These are phyloP conservation scores for Drosophila simulans DNA, from an alignment of 1,140 invertebrate species.

Conservation along the genomic window DNA sequence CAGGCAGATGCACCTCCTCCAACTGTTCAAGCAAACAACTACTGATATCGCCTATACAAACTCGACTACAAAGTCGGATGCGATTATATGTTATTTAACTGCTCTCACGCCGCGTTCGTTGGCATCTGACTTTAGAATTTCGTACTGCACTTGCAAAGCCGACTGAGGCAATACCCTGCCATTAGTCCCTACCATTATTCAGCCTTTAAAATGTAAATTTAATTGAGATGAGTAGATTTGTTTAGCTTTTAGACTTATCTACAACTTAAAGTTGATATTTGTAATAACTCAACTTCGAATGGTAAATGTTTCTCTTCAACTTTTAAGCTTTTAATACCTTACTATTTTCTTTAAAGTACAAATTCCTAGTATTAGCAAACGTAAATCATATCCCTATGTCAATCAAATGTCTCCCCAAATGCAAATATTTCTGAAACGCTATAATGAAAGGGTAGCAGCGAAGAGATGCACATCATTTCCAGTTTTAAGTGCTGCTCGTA, in stretches of 20 bases:
- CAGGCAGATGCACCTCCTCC: slow-evolving; percentile 14
- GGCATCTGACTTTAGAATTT: slow-evolving; percentile 31
- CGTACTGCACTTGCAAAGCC: not conserved
- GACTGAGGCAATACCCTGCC: not conserved
- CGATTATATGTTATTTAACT: slow-evolving; percentile 36
- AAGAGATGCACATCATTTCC: slow-evolving; percentile 18
- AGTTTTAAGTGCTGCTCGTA: slow-evolving; percentile 35
- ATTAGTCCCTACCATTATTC: not conserved
- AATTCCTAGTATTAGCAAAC: not conserved
- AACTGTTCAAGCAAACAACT: slow-evolving; percentile 47
- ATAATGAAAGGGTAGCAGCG: slow-evolving; percentile 17
- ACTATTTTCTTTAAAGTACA: no score
- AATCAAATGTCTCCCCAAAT: not conserved
- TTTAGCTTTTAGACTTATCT: no score
- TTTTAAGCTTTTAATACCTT: no score
- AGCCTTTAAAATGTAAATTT: no score
- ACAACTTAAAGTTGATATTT: no score
- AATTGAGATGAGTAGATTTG: no score
- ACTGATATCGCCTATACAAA: slow-evolving; percentile 7
- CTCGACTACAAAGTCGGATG: slow-evolving; percentile 17
- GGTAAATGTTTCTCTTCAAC: no score
- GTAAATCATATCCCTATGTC: not conserved
- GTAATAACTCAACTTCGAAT: no score
- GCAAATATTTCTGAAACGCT: not conserved
- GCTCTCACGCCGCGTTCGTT: slow-evolving; percentile 22